Evolutionary conservation across 2,797 vertebrate species (phyloP), one percentile per base, ranked within the genome.

Genomic region (Acipenser oxyrinchus): DNA sequence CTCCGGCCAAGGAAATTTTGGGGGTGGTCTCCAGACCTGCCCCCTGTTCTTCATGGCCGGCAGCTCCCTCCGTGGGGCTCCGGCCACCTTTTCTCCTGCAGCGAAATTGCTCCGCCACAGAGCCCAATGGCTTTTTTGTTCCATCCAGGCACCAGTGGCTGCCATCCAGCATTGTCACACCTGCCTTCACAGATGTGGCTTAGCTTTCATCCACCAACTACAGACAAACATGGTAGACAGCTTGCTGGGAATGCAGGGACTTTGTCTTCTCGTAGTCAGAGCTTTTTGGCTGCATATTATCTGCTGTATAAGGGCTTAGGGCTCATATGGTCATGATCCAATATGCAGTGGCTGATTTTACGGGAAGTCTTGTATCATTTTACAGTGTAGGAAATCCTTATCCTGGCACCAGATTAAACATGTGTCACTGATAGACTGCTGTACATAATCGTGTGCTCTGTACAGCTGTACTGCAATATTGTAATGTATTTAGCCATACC

Each of bases 281-380:
- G 55, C 10, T 3, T 3, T 13, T 11, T 10, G 6, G 55, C 55
- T 58, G 6, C 12, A 1, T 68, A n/a, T 66, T 49, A 61, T 10
- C 59, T 51, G 64, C 49, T 13, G 23, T 37, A 37, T 37, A 37
- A 37, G 48, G 58, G 23, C 51, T 49, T 15, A 53, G 49, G 55
- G 59, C 60, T 70, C 58, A 49, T 13, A 60, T 65, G 9, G 49
- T 55, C 49, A 11, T 53, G n/a, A 7, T 57, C 51, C 23, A 50
- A 57, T 66, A 10, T 18, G 48, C 10, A 51, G 50, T 70, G 69
- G 23, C 23, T 37, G 23, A 37, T 37, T 37, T 37, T 37, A 70
- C 51, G 10, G 59, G 23, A 66, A 7, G 10, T 62, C 64, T 50
- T 9, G 49, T 18, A 60, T 48, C 53, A 50, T 58, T 50, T 60